phyloP scores from a whole-genome alignment of 2,888 invertebrate species.

The Ennomos fuscantarius region DNA sequence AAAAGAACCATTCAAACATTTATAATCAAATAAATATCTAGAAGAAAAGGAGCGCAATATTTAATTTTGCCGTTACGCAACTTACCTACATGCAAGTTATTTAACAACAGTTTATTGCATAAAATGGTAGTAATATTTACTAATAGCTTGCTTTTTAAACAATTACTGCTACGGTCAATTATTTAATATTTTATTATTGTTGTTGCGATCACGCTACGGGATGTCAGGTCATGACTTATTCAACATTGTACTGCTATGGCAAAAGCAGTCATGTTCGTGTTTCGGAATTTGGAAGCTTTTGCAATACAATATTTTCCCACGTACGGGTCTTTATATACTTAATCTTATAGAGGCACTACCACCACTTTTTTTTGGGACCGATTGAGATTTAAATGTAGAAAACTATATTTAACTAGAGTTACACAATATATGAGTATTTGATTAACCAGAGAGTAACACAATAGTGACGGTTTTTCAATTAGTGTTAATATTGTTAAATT shows the following conservation, averaged over 20 bases:
- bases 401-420: too few relatives aligned
- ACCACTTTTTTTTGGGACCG: too few relatives aligned
- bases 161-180: slow-evolving; percentile 17
- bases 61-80: slow-evolving; percentile 18
- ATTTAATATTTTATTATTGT: slow-evolving; percentile 17
- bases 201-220: slow-evolving; percentile 6
- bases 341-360: not conserved
- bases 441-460: too few relatives aligned
- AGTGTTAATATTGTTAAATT: too few relatives aligned
- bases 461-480: too few relatives aligned
- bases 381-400: too few relatives aligned
- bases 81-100: not conserved
- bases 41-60: slow-evolving; percentile 19
- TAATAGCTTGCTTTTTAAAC: slow-evolving; percentile 13
- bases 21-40: slow-evolving; percentile 39
- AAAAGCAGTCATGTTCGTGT: not conserved
- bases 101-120: slow-evolving; percentile 11
- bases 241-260: slow-evolving; percentile 3
- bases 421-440: too few relatives aligned
- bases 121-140: slow-evolving; percentile 11
- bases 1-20: slow-evolving; percentile 39
- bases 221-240: slow-evolving; percentile 10
- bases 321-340: not conserved
- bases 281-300: too few relatives aligned
- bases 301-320: too few relatives aligned